Percentiles rank a stretch among this genome's conserved stretches.
phyloP scores from a whole-genome alignment of 2,888 invertebrate genomes.

The Isoperla grammatica region DNA sequence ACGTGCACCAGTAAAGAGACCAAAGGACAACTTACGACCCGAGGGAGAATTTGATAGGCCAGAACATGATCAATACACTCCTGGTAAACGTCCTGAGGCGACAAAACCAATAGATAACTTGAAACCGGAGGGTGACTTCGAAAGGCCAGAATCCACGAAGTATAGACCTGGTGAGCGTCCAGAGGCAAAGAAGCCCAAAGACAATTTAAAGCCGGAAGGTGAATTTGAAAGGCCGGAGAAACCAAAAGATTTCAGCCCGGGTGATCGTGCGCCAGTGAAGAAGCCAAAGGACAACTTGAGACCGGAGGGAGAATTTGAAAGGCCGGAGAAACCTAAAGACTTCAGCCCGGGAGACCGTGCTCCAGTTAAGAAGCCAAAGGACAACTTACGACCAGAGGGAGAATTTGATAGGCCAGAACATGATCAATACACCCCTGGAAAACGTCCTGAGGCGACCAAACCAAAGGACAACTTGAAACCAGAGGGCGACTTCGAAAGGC shows the following conservation, averaged over 20 bases:
- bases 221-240: constrained; percentile 35
- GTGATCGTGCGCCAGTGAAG: constrained; percentile 30
- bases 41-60: constrained; percentile 46
- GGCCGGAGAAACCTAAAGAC: constrained; percentile 24
- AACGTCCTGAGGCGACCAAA: constrained; percentile 28
- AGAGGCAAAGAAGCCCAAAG: constrained; percentile 39
- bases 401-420: constrained; percentile 36
- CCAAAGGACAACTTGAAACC: constrained; percentile 35
- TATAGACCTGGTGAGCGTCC: constrained; percentile 40
- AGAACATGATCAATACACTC: constrained; percentile 39
- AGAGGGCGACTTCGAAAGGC: constrained; percentile 38
- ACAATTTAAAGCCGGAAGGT: constrained; percentile 39
- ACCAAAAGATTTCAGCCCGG: constrained; percentile 35
- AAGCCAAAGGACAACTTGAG: constrained; percentile 48
- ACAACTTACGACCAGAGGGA: constrained; percentile 27
- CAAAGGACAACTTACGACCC: constrained; percentile 53
- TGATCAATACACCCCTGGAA: constrained; percentile 28
- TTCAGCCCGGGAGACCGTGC: constrained; percentile 13
- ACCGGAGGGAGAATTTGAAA: constrained; percentile 46
- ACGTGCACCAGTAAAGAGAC: constrained; percentile 50
- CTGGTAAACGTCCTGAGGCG: constrained; percentile 27
- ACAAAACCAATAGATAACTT: constrained; percentile 38
- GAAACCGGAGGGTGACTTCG: constrained; percentile 44
- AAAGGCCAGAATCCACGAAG: constrained; percentile 36
- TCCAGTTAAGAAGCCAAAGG: constrained; percentile 21